Evolutionary conservation across 2,113 vertebrate species (phyloP).

Genomic region (Xyliphius kryptos): DNA sequence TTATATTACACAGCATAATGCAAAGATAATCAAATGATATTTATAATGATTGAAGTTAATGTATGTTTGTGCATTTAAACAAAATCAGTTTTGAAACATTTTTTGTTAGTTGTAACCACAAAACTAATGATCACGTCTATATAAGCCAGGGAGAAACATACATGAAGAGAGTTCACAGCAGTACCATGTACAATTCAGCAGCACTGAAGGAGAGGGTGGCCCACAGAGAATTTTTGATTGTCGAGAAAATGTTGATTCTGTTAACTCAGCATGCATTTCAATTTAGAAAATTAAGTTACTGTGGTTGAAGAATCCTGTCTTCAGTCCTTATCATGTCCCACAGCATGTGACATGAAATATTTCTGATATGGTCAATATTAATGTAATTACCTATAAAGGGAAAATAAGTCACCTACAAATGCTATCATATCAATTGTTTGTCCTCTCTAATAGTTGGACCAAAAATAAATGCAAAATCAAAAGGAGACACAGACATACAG

Average conservation of each 20-base stretch:
- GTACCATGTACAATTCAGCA: no score
- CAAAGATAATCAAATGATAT: no score
- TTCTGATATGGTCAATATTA: conserved; percentile 6
- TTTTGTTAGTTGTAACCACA: background rate
- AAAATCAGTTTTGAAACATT: background rate
- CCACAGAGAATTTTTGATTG: no score
- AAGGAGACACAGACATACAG: conserved; percentile 64
- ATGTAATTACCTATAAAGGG: conserved; percentile 1
- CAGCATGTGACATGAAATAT: conserved; percentile 7
- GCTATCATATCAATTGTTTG: conserved; percentile 36
- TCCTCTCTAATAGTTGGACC: conserved; percentile 62
- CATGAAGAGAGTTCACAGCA: no score
- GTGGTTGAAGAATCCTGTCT: background rate
- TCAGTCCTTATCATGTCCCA: background rate
- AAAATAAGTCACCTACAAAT: conserved; percentile 31
- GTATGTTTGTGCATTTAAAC: no score
- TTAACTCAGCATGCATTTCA: no score
- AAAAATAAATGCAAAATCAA: conserved; percentile 67
- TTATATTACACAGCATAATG: no score
- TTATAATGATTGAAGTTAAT: no score
- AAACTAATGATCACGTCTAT: background rate
- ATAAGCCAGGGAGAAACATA: no score
- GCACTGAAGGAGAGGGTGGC: no score
- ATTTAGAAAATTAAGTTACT: no score
- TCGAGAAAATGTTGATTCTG: no score